Evolutionary conservation across 2,888 invertebrate genomes (phyloP).

Genomic region (Eupithecia exiguata): DNA sequence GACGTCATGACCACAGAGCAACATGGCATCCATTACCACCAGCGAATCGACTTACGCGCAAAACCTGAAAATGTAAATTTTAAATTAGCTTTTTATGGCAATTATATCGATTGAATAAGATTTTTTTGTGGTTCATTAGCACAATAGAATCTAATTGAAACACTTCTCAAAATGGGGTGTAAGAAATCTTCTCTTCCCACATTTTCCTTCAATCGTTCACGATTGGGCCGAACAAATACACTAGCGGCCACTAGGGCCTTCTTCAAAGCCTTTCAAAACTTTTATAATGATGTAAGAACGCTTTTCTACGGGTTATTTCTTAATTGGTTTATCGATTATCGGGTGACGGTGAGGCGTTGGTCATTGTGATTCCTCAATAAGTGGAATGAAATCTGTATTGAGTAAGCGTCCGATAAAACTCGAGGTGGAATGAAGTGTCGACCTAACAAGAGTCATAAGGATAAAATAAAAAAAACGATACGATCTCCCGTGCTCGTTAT

Average conservation of each 20-base stretch:
- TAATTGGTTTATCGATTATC: slow-evolving; percentile 17
- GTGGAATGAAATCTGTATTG: slow-evolving; percentile 10
- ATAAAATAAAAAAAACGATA: slow-evolving; percentile 68
- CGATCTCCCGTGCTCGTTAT: slow-evolving; percentile 66
- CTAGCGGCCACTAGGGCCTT: not conserved
- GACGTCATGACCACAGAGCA: too few relatives aligned
- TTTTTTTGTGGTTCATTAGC: too few relatives aligned
- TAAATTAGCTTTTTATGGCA: too few relatives aligned
- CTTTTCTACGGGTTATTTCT: slow-evolving; percentile 2
- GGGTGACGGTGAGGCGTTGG: not conserved
- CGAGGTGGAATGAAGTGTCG: slow-evolving; percentile 52
- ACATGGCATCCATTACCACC: too few relatives aligned
- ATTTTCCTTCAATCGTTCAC: slow-evolving; percentile 3
- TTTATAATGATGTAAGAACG: slow-evolving; percentile 12
- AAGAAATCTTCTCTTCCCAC: too few relatives aligned
- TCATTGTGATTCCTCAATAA: not conserved
- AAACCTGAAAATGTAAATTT: too few relatives aligned
- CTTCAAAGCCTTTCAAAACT: slow-evolving; percentile 6
- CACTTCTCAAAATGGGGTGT: too few relatives aligned
- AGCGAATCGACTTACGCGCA: too few relatives aligned
- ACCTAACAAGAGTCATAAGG: slow-evolving; percentile 66
- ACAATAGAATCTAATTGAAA: too few relatives aligned
- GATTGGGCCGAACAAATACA: not conserved
- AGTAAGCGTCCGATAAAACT: slow-evolving; percentile 36
- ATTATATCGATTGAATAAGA: too few relatives aligned